phyloP scores from a whole-genome alignment of 2,888 invertebrate species.

The Phrixothrix hirtus region DNA sequence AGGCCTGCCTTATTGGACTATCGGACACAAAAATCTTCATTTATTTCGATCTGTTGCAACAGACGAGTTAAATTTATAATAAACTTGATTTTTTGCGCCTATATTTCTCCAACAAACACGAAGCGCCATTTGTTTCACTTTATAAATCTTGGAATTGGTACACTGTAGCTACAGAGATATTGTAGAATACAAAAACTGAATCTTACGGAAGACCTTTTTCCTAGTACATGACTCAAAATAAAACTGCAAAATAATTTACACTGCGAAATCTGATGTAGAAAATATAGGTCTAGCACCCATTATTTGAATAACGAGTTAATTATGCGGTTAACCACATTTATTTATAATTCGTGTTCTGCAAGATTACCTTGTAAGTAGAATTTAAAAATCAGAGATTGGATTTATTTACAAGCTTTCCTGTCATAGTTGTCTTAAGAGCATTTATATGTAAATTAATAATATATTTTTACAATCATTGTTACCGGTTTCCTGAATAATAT shows the following conservation, averaged over 20 bases:
- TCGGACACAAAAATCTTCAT: slow-evolving; percentile 18
- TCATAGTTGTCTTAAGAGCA: no score
- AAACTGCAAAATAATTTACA: slow-evolving; percentile 4
- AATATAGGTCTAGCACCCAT: slow-evolving; percentile 8
- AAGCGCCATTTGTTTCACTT: background rate
- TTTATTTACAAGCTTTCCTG: no score
- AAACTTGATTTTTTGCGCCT: slow-evolving; percentile 3
- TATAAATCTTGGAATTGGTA: background rate
- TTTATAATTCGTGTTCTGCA: slow-evolving; percentile 8
- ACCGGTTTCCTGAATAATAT: no score
- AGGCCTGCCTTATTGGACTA: slow-evolving; percentile 39
- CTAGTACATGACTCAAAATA: slow-evolving; percentile 4
- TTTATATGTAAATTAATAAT: no score
- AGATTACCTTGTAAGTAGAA: no score
- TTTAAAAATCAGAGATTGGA: no score
- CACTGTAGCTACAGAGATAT: slow-evolving; percentile 1
- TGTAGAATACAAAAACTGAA: background rate
- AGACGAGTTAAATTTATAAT: slow-evolving; percentile 6
- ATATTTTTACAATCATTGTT: no score
- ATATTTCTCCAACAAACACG: background rate
- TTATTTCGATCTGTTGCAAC: slow-evolving; percentile 11
- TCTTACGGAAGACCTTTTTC: background rate
- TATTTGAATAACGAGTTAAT: slow-evolving; percentile 22
- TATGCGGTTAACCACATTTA: slow-evolving; percentile 23
- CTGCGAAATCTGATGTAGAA: slow-evolving; percentile 9